A percentile compares a stretch with the other conserved stretches of the same genome.
Conservation (phyloP, 2,888 invertebrate species). For the Dryococelus australis region DNA sequence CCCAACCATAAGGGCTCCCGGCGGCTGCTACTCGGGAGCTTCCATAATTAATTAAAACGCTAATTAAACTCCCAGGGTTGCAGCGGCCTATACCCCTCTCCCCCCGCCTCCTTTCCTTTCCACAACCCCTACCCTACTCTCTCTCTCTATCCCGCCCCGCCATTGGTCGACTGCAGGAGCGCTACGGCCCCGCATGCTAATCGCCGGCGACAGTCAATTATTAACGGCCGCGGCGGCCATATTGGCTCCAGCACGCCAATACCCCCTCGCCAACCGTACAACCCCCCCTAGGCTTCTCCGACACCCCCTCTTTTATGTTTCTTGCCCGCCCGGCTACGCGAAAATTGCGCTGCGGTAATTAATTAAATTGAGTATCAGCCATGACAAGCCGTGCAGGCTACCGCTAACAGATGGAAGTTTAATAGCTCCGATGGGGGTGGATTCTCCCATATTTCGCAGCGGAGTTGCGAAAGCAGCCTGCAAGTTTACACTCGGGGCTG, state of each 20-base stretch:
- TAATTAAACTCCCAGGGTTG: slow-evolving; percentile 58
- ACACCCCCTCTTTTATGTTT: background rate
- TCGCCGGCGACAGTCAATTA: slow-evolving; percentile 59
- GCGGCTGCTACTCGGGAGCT: slow-evolving; percentile 48
- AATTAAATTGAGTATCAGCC: slow-evolving; percentile 40
- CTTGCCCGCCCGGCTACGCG: background rate
- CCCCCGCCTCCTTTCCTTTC: too few species aligned
- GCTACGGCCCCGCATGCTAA: slow-evolving; percentile 49
- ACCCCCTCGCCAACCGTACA: background rate
- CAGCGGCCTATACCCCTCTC: background rate
- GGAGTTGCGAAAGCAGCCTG: background rate
- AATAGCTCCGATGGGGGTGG: slow-evolving; percentile 17
- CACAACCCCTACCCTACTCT: background rate
- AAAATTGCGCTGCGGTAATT: slow-evolving; percentile 35
- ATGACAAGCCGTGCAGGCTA: slow-evolving; percentile 32
- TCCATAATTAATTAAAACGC: slow-evolving; percentile 60
- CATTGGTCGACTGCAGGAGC: background rate
- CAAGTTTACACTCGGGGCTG: slow-evolving; percentile 4
- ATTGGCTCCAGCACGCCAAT: background rate
- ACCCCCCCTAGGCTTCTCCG: background rate
- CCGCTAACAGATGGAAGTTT: slow-evolving; percentile 23
- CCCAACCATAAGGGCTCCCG: slow-evolving; percentile 8
- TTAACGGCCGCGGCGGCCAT: slow-evolving; percentile 45
- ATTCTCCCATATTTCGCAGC: background rate
- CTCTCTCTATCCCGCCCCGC: slow-evolving; percentile 13